These are phyloP conservation scores for Narcine bancroftii DNA, from an alignment of 2,113 vertebrate species.

Conservation along the genomic window DNA sequence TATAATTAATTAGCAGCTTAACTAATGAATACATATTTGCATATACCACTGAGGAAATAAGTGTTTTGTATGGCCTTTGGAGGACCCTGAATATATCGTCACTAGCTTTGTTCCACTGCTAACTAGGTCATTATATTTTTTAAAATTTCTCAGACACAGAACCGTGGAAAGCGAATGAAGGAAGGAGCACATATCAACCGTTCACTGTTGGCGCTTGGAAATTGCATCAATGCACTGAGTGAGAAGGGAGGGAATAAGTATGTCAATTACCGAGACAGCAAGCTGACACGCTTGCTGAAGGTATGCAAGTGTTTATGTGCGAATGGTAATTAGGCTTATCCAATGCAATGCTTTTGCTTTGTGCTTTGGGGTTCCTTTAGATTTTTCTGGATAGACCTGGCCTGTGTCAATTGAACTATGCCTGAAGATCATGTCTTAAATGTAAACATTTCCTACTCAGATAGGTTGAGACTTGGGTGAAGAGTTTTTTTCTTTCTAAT, in stretches of 20 bases:
- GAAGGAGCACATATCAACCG: constrained; percentile 90
- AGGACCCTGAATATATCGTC: background rate
- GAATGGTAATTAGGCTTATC: no score
- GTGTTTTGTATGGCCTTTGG: background rate
- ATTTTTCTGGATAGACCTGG: background rate
- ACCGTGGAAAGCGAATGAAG: constrained; percentile 80
- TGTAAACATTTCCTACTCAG: background rate
- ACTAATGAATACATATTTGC: background rate
- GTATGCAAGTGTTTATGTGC: constrained; percentile 46
- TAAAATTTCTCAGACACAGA: constrained; percentile 67
- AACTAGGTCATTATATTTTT: no score
- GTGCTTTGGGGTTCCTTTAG: background rate
- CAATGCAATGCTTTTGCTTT: background rate
- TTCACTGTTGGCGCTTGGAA: constrained; percentile 82
- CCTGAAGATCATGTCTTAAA: background rate
- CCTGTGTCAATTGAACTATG: background rate
- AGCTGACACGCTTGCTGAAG: constrained; percentile 84
- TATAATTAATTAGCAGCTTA: background rate
- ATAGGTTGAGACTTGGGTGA: background rate
- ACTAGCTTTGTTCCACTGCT: background rate
- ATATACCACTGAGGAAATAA: background rate
- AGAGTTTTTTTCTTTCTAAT: background rate
- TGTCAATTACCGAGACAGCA: constrained; percentile 87
- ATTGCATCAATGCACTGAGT: constrained; percentile 87
- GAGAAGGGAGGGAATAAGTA: constrained; percentile 69